A percentile compares a stretch with the other conserved stretches of the same genome.
These are phyloP conservation scores for Phenacoccus solenopsis DNA, from an alignment of 1,140 invertebrate species.

Conservation along the genomic window DNA sequence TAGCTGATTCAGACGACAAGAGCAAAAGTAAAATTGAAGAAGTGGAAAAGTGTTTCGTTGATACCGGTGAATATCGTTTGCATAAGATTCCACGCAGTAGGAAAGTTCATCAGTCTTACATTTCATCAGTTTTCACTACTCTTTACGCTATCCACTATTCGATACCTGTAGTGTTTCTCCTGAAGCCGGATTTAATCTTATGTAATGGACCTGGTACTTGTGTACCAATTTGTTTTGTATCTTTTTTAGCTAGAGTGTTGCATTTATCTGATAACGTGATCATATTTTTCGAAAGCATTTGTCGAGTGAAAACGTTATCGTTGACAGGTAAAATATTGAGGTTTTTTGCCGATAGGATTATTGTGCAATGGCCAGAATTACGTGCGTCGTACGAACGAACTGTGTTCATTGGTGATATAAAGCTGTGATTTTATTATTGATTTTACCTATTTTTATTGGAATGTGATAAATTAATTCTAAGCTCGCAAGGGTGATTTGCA, in stretches of 20 bases:
- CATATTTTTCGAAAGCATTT: slow-evolving; percentile 89
- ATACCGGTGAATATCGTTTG: slow-evolving; percentile 29
- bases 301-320: slow-evolving; percentile 77
- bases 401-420: neutral
- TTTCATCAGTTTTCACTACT: slow-evolving; percentile 65
- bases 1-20: slow-evolving; percentile 62
- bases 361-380: slow-evolving; percentile 82
- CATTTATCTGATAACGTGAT: slow-evolving; percentile 56
- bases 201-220: slow-evolving; percentile 95
- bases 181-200: slow-evolving; percentile 62
- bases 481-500: too few species aligned
- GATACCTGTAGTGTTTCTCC: slow-evolving; percentile 53
- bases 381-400: slow-evolving; percentile 23
- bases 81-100: slow-evolving; percentile 64
- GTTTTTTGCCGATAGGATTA: slow-evolving; percentile 65
- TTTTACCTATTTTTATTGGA: too few species aligned
- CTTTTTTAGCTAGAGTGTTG: slow-evolving; percentile 50
- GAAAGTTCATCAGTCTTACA: slow-evolving; percentile 74
- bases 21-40: slow-evolving; percentile 48
- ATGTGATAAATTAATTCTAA: too few species aligned
- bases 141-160: slow-evolving; percentile 51
- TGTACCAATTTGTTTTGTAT: slow-evolving; percentile 68
- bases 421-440: neutral
- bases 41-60: neutral
- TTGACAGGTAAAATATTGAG: slow-evolving; percentile 77